Base-by-base conservation (phyloP, 2,888 invertebrate species). In the Zaprionus obscuricornis region DNA sequence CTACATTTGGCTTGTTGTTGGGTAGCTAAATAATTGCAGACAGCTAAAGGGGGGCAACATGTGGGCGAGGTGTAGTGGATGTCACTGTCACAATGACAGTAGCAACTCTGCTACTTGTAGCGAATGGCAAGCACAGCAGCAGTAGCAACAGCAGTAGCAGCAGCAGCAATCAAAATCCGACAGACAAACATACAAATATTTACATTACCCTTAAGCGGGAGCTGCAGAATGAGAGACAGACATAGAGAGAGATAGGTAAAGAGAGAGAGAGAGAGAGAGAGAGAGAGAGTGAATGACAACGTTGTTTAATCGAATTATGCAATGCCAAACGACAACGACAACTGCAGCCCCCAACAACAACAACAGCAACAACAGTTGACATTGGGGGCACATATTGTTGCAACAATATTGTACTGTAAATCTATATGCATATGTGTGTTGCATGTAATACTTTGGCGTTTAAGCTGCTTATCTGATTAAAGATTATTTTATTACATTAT, bases 281-380 rank as follows among this genome's bases (percentile, higher is more conserved):
- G 37, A 29, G 7, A 14, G 10, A 22, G 22, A 18, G 16, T n/a
- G 46, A 36, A 49, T 59, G 60, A 54, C 51, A 56, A 60, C 39
- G 59, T 62, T 63, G 59, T 57, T 72, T 81, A 85, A 81, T 74
- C 85, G 82, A 82, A 84, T 85, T 81, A 85, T 69, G 72, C 82
- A 69, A 56, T 42, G 13, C 57, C 34, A 66, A 40, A 45, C 58
- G 60, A 54, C 55, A 64, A 36, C 36, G 33, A 14, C 31, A 10
- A 22, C 56, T 57, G 42, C 64, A 10, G 46, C n/a, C n/a, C n/a
- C n/a, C n/a, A 66, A 49, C 37, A 40, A 45, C 58, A 64, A 54
- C 55, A 64, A 36, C 36, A 37, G 10, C 31, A 10, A 22, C 56
- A 65, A 47, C 64, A 10, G 46, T 40, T 42, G 58, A 43, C 49